phyloP scores from a whole-genome alignment of 2,888 invertebrate species.

The Ashinkailepas kermadecensis region DNA sequence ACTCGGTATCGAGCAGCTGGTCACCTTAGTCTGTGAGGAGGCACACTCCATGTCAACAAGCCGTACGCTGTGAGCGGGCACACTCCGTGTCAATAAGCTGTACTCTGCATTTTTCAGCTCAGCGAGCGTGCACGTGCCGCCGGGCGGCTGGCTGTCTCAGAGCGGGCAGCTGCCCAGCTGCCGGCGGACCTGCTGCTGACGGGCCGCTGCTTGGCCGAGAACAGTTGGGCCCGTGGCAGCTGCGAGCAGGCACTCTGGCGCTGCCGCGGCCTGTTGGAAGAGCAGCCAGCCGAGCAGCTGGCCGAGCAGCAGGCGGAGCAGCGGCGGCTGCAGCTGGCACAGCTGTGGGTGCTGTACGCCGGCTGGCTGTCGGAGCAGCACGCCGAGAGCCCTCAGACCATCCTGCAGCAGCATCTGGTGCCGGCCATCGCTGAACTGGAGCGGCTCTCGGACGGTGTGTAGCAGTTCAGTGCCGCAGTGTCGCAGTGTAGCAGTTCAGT shows the following conservation, averaged over 20 bases:
- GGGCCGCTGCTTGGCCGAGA: background rate
- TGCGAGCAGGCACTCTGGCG: background rate
- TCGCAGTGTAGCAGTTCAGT: background rate
- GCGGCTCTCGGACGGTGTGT: background rate
- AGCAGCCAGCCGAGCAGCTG: background rate
- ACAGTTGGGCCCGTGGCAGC: conserved; percentile 1
- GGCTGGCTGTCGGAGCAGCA: conserved; percentile 17
- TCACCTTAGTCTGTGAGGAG: too few species aligned
- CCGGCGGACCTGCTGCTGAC: background rate
- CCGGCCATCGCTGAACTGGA: conserved; percentile 4
- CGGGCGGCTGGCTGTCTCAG: background rate
- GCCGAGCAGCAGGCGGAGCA: background rate
- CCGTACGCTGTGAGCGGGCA: too few species aligned
- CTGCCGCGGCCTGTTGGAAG: background rate
- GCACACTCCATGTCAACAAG: too few species aligned
- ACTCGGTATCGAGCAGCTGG: too few species aligned
- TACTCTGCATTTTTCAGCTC: background rate
- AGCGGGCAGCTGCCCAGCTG: conserved; percentile 3
- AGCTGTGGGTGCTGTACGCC: conserved; percentile 12
- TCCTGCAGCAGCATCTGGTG: conserved; percentile 4
- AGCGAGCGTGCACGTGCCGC: conserved; percentile 3
- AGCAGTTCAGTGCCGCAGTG: too few species aligned
- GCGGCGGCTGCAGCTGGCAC: background rate
- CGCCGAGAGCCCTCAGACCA: background rate
- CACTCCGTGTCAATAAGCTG: background rate